These are phyloP conservation scores for Australoheros scitulus DNA, from an alignment of 2,113 vertebrate species.

Conservation along the genomic window DNA sequence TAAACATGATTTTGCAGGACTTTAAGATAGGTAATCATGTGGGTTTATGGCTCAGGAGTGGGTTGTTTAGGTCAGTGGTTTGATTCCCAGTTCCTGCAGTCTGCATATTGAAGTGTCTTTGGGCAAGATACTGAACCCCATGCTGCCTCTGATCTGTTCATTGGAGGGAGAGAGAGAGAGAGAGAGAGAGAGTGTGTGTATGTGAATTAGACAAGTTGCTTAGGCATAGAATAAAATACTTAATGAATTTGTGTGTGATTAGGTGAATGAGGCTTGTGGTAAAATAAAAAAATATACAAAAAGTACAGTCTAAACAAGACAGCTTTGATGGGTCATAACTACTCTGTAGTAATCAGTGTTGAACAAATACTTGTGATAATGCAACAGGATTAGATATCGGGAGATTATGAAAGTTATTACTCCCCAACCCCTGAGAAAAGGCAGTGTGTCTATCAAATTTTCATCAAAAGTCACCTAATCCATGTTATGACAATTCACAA, in stretches of 20 bases:
- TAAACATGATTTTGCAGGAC: background rate
- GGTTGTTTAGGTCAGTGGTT: background rate
- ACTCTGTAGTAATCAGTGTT: background rate
- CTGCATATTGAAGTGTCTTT: background rate
- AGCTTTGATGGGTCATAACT: background rate
- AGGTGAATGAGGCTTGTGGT: background rate
- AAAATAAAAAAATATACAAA: constrained; percentile 1
- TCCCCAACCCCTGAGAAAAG: background rate
- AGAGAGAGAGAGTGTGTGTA: background rate
- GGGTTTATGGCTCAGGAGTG: background rate
- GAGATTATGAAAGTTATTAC: background rate
- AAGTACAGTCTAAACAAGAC: background rate
- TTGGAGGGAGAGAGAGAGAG: background rate
- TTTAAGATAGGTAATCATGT: background rate
- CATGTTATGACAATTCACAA: background rate
- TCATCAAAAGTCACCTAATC: background rate
- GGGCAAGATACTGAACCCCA: background rate
- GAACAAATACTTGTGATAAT: background rate
- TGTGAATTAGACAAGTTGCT: background rate
- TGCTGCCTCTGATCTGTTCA: background rate
- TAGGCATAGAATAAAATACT: background rate
- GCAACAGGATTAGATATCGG: background rate
- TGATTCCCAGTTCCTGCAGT: background rate
- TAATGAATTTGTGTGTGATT: background rate
- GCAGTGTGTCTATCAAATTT: background rate